Conservation (phyloP, 2,797 vertebrate species). For the Cottoperca gobio region DNA sequence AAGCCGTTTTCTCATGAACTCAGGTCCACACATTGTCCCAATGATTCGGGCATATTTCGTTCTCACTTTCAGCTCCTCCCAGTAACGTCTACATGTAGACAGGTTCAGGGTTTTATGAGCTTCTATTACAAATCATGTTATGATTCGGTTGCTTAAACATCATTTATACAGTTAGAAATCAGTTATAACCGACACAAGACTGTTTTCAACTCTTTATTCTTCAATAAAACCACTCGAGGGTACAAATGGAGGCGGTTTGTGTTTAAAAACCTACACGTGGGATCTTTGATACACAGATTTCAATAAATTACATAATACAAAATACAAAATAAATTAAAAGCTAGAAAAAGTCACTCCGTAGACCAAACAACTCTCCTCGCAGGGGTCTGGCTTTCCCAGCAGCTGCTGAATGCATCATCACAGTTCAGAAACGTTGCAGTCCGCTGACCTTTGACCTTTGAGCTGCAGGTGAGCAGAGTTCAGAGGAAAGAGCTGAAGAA, state of each 20-base stretch:
- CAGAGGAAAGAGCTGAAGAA: conserved; percentile 20
- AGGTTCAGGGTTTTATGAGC: too few species aligned
- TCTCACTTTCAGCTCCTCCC: too few species aligned
- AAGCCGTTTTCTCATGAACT: too few species aligned
- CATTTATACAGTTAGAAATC: neutral
- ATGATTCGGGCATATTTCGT: too few species aligned
- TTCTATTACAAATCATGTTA: too few species aligned
- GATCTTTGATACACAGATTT: neutral
- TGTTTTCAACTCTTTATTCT: conserved; percentile 23
- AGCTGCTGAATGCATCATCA: conserved; percentile 11
- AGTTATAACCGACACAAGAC: neutral
- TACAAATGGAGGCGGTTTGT: neutral
- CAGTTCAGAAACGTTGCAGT: neutral
- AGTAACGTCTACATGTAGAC: too few species aligned
- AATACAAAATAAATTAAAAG: conserved; percentile 26
- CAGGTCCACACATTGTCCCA: too few species aligned
- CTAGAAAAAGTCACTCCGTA: neutral
- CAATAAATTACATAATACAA: conserved; percentile 45
- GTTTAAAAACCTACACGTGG: neutral
- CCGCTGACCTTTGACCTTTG: conserved; percentile 19
- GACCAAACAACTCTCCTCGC: neutral
- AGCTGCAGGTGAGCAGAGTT: neutral
- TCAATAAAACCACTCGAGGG: neutral
- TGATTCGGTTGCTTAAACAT: too few species aligned
- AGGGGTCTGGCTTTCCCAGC: neutral